Percentiles rank a stretch among this genome's conserved stretches.
These are phyloP conservation scores for Strix uralensis DNA, from an alignment of 2,113 vertebrate species.

Conservation along the genomic window DNA sequence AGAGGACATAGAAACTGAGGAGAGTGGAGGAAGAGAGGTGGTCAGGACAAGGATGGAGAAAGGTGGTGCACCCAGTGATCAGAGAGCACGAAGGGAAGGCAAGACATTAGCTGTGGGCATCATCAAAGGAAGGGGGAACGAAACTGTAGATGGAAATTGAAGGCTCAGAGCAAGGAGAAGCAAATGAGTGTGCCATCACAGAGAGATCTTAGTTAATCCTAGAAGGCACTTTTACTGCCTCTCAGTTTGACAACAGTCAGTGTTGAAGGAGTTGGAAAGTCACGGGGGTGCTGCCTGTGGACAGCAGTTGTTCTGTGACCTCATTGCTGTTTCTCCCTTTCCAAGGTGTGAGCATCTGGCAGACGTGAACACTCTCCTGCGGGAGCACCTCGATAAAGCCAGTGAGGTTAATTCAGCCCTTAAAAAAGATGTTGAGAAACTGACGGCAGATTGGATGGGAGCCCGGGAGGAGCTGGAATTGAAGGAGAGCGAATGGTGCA, in stretches of 20 bases:
- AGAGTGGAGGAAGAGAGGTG: no score
- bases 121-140: neutral
- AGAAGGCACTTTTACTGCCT: neutral
- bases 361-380: conserved; percentile 80
- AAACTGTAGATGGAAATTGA: neutral
- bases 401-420: conserved; percentile 77
- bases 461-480: conserved; percentile 79
- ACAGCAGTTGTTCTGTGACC: no score
- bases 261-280: neutral
- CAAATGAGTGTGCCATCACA: neutral
- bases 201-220: neutral
- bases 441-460: conserved; percentile 84
- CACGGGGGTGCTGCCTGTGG: neutral
- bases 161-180: neutral
- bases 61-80: neutral
- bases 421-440: conserved; percentile 81
- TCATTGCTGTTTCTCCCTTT: neutral
- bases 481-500: conserved; percentile 80
- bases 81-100: neutral
- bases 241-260: neutral
- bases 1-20: no score
- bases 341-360: conserved; percentile 79
- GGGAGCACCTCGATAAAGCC: conserved; percentile 79
- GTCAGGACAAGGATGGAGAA: neutral
- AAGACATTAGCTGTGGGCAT: neutral